Conservation (phyloP, 2,113 vertebrate species). For the Austrofundulus limnaeus region DNA sequence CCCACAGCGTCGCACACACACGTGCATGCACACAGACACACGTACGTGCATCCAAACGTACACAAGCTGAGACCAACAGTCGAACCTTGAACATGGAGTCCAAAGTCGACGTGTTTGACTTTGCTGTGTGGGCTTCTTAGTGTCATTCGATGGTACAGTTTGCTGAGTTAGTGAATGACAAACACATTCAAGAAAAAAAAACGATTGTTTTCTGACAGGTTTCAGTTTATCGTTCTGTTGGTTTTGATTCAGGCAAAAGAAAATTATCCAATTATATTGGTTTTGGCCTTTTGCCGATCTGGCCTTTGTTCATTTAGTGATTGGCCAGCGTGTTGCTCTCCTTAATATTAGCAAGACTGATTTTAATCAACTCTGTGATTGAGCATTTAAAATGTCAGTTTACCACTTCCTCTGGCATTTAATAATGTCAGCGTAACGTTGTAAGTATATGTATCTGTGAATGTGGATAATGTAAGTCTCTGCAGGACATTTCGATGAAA, state of each 20-base stretch:
- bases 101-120: conserved; percentile 24
- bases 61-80: conserved; percentile 13
- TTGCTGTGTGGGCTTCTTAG: conserved; percentile 14
- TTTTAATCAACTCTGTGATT: conserved; percentile 29
- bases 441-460: not conserved
- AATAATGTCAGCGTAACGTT: conserved; percentile 38
- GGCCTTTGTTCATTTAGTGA: conserved; percentile 16
- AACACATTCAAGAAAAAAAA: not conserved
- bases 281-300: conserved; percentile 16
- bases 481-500: conserved; percentile 28
- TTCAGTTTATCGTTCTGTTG: not conserved
- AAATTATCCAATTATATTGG: conserved; percentile 21
- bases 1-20: not conserved
- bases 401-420: conserved; percentile 40
- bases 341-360: conserved; percentile 17
- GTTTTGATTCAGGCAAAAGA: not conserved
- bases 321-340: conserved; percentile 10
- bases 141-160: not conserved
- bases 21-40: no score
- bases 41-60: conserved; percentile 1
- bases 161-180: conserved; percentile 1
- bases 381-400: conserved; percentile 42
- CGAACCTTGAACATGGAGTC: not conserved
- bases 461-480: conserved; percentile 10
- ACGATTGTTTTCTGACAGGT: conserved; percentile 12